Base-by-base conservation (phyloP, 2,797 vertebrate genomes). In the Phalanger gymnotis region DNA sequence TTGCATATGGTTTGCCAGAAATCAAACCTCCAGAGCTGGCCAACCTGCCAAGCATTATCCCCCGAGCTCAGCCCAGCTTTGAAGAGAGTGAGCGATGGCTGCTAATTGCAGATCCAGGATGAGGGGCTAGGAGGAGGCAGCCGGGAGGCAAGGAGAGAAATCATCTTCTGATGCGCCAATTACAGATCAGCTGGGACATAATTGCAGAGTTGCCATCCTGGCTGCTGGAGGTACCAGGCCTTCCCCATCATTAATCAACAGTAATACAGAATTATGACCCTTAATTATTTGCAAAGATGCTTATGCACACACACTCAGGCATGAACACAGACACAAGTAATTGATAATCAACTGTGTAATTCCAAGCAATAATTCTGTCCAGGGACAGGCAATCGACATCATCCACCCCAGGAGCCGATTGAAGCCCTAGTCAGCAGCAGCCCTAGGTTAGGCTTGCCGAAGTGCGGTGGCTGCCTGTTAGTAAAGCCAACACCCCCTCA, bases 221-320 rank as follows among this genome's bases (percentile, higher is more conserved):
- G 94, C 96, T 96, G 96, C 95, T 93, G 94, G 95, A 98, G 96
- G 92, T 73, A 58, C 92, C 95, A 96, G 95, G 91, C 95, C 98
- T 98, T 96, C 94, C 95, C 97, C 90, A 97, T 98, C 91, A 94
- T 98, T 97, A 97, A 94, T 98, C 97, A 98, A 95, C 93, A 91
- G 96, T 96, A 97, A 98, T 96, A 96, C 96, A 98, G 96, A 98
- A 98, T 98, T 98, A 98, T 93, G 96, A 96, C 96, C 90, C 98
- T 98, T 98, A 98, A 98, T 98, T 98, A 98, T 98, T 98, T 98
- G 95, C 96, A 95, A 96, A 98, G 97, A 97, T 66, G 98, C 98
- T 97, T 53, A 89, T 90, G 96, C 96, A 97, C 96, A 97, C 94
- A 90, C 97, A 96, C 96, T 96, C 95, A 87, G 95, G 97, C 96